Base-by-base conservation (phyloP, 2,888 invertebrate species). In the Caenorhabditis drosophilae region DNA sequence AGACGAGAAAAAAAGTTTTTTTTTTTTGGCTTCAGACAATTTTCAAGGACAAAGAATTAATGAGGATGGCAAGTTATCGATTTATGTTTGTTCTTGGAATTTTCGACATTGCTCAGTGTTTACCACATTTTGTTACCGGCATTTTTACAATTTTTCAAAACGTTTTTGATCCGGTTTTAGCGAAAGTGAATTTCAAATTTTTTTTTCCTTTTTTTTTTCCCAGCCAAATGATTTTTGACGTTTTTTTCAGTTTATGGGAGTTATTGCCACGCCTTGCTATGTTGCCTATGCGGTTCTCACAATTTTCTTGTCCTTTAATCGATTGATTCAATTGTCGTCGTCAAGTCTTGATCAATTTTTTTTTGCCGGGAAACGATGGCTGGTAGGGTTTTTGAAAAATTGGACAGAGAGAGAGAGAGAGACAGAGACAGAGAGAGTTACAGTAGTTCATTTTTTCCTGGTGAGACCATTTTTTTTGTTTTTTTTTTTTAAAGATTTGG, bases 271-370 rank as follows among this genome's bases (percentile, higher is more conserved):
- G 12, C 78, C 78, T 0, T 69, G 70, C 50, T 79, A 79, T 53
- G 72, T 79, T 6, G 73, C 66, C 0, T 79, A 78, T 46, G 73
- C 75, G n/a, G 68, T 76, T 22, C 49, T 78, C 6, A 79, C 78
- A 1, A 58, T 79, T 11, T 70, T 78, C 20, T 42, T 79, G 34
- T 67, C 76, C 0, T 57, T 79, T 18, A 74, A 74, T 45, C 67
- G 79, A 9, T 55, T 79, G 7, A 55, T 76, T 18, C 70, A 73
- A 48, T 23, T 76, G 16, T 57, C 71, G 12, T 73, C 68, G 1
- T 71, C 71, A 1, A 35, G 54, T 4, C 23, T 62, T 42, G 77
- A 77, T 11, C 48, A 61, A 9, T 26, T 49, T 11, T 52, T 76
- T 16, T 79, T 77, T 44, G 67, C 58, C 6, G 62, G 56, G 1